Evolutionary conservation across 2,797 vertebrate genomes (phyloP).

Genomic region (Acrossocheilus fasciatus): DNA sequence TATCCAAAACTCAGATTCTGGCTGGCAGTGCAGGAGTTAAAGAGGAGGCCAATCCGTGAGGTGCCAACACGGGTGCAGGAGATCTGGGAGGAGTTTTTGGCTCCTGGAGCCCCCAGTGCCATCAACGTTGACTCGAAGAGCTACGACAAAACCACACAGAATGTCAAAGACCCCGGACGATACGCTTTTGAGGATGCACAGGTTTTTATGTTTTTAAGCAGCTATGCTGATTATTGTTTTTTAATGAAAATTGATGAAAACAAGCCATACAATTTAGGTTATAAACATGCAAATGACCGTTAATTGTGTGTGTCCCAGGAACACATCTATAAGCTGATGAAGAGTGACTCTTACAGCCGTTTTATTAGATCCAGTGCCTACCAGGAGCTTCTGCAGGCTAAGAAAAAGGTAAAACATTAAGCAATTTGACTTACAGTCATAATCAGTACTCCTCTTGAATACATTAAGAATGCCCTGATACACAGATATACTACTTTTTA

Average conservation of each 20-base stretch:
- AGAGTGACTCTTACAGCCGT: slow-evolving; percentile 98
- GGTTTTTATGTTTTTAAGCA: slow-evolving; percentile 71
- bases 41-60: slow-evolving; percentile 93
- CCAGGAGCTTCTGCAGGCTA: slow-evolving; percentile 98
- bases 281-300: slow-evolving; percentile 41
- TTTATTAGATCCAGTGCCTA: slow-evolving; percentile 99
- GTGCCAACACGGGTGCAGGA: slow-evolving; percentile 92
- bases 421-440: background rate
- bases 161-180: slow-evolving; percentile 94
- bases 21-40: slow-evolving; percentile 95
- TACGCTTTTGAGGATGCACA: slow-evolving; percentile 97
- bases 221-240: background rate
- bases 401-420: slow-evolving; percentile 89
- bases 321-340: slow-evolving; percentile 99
- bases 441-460: background rate
- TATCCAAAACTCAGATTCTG: slow-evolving; percentile 85
- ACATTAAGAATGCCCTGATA: background rate
- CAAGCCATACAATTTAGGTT: background rate
- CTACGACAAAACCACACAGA: slow-evolving; percentile 96
- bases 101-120: slow-evolving; percentile 93
- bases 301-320: slow-evolving; percentile 79
- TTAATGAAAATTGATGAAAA: background rate
- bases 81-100: slow-evolving; percentile 98
- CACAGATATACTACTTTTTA: background rate
- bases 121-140: slow-evolving; percentile 98